phyloP scores from a whole-genome alignment of 1,140 invertebrate genomes.

The Cotesia typhae region DNA sequence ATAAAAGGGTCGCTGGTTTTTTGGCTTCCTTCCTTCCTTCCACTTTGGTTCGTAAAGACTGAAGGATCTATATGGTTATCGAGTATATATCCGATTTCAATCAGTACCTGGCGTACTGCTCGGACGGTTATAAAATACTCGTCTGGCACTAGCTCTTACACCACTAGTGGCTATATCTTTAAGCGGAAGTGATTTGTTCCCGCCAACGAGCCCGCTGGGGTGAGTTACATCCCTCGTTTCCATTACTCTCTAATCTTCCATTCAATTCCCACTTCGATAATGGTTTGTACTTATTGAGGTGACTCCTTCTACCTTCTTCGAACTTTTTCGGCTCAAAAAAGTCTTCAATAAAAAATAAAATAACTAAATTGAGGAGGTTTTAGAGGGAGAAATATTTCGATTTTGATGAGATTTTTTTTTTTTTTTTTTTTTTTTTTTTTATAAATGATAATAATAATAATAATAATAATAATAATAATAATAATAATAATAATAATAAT shows the following conservation, averaged over 20 bases:
- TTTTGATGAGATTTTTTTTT: background rate
- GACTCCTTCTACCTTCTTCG: background rate
- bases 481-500: no score
- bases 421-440: no score
- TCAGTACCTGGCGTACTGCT: no score
- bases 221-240: constrained; percentile 32
- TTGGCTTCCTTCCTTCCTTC: no score
- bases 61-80: no score
- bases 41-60: no score
- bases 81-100: no score
- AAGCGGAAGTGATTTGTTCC: constrained; percentile 27
- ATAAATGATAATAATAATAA: no score
- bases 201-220: constrained; percentile 16
- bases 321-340: background rate
- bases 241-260: constrained; percentile 39
- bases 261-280: constrained; percentile 40
- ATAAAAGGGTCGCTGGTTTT: no score
- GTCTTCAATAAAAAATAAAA: background rate
- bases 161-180: background rate
- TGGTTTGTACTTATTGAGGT: constrained; percentile 32
- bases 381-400: background rate
- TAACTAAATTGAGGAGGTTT: no score
- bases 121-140: background rate
- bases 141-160: background rate
- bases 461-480: no score